phyloP scores from a whole-genome alignment of 2,113 vertebrate genomes.

The Castor canadensis region DNA sequence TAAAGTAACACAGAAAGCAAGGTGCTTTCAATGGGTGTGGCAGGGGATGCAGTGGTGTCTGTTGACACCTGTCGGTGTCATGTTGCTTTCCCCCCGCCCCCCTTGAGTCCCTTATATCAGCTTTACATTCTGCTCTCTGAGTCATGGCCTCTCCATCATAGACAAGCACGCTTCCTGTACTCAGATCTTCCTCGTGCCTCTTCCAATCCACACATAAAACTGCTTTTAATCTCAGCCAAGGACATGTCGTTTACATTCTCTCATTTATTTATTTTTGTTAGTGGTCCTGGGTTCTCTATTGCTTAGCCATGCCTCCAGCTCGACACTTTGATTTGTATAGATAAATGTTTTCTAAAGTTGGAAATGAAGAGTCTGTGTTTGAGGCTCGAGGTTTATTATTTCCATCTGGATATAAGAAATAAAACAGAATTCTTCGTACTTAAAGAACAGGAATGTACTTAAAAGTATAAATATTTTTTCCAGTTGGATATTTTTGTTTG shows the following conservation, averaged over 20 bases:
- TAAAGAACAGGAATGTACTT: slow-evolving; percentile 34
- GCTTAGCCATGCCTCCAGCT: too few relatives aligned
- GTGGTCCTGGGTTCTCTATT: too few relatives aligned
- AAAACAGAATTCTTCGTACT: neutral
- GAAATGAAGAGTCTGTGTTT: neutral
- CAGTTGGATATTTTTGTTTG: neutral
- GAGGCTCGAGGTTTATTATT: neutral
- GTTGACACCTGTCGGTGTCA: neutral
- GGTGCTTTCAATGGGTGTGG: neutral
- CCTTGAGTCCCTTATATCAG: neutral
- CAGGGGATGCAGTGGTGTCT: neutral
- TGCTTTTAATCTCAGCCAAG: neutral
- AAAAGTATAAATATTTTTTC: neutral
- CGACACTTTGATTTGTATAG: rapidly evolving
- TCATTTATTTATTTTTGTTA: too few relatives aligned
- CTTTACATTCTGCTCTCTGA: neutral
- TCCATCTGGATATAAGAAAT: neutral
- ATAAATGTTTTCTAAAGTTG: neutral
- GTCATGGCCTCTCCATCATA: neutral
- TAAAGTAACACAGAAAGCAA: neutral
- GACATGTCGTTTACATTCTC: too few relatives aligned
- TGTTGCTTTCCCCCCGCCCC: neutral
- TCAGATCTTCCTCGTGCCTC: neutral
- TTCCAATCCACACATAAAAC: neutral
- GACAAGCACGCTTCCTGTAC: neutral